Percentiles rank a stretch among this genome's conserved stretches.
Evolutionary conservation across 2,113 vertebrate species (phyloP).

Genomic region (Hippocampus mohnikei): DNA sequence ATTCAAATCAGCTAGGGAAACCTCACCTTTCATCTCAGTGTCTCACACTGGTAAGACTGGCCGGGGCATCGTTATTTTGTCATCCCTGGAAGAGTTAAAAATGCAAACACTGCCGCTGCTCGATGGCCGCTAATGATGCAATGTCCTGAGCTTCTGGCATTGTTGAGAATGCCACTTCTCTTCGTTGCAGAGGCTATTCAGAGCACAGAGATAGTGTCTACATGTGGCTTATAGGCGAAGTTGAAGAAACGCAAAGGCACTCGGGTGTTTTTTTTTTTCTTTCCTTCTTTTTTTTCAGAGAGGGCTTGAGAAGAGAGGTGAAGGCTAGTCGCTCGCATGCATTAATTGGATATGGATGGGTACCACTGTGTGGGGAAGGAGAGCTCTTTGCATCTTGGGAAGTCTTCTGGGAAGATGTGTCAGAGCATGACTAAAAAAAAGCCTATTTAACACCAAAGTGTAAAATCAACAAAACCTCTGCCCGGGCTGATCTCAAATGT

Average conservation of each 20-base stretch:
- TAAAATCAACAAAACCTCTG: background rate
- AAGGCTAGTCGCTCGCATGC: background rate
- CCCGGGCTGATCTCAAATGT: background rate
- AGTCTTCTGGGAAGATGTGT: background rate
- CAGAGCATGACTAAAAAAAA: background rate
- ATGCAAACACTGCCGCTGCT: background rate
- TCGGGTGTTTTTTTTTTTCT: background rate
- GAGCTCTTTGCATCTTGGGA: background rate
- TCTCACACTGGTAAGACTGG: background rate
- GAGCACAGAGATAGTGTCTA: background rate
- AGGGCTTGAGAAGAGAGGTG: background rate
- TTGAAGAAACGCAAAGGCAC: background rate
- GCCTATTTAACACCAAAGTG: background rate
- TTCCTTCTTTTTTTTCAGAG: background rate
- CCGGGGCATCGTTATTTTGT: background rate
- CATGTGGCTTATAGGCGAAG: background rate
- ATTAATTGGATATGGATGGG: conserved; percentile 1
- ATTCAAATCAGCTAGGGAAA: no score
- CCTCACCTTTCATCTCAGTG: background rate
- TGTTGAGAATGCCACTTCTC: conserved; percentile 19
- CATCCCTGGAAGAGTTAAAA: background rate
- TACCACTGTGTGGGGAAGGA: background rate
- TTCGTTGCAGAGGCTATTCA: conserved; percentile 16
- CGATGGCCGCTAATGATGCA: background rate
- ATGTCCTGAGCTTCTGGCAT: conserved; percentile 2